phyloP scores from a whole-genome alignment of 2,113 vertebrate species.

The Caracal caracal region DNA sequence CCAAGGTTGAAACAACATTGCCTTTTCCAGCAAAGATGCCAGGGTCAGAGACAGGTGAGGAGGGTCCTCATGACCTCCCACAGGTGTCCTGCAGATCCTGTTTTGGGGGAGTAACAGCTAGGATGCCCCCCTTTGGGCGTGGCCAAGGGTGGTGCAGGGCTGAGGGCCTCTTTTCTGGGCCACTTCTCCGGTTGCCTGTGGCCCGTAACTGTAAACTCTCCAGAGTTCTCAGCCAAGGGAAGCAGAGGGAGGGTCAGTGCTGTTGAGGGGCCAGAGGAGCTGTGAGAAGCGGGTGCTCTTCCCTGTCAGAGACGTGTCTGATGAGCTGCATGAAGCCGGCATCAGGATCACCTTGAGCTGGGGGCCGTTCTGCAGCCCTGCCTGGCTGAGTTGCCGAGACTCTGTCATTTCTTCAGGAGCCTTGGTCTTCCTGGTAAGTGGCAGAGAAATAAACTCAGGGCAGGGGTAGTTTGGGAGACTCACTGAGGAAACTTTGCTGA shows the following conservation, averaged over 20 bases:
- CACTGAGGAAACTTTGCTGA: neutral
- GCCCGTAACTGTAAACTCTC: slow-evolving; percentile 75
- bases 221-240: neutral
- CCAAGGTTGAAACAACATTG: neutral
- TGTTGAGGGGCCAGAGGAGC: neutral
- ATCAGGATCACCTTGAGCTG: neutral
- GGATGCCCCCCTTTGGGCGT: neutral
- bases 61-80: neutral
- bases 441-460: neutral
- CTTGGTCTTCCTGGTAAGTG: slow-evolving; percentile 51
- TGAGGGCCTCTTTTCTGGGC: slow-evolving; percentile 75
- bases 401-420: neutral
- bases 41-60: neutral
- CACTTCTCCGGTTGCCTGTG: slow-evolving; percentile 76
- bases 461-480: neutral
- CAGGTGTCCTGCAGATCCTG: neutral
- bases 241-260: slow-evolving; percentile 40
- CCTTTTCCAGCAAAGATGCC: neutral
- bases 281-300: slow-evolving; percentile 38
- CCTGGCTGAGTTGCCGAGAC: neutral
- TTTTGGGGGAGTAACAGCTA: neutral
- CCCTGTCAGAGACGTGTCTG: neutral
- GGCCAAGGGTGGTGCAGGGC: neutral
- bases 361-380: neutral
- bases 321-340: neutral